Evolutionary conservation across 2,797 vertebrate species (phyloP).

Genomic region (Muraenolepis orangiensis): DNA sequence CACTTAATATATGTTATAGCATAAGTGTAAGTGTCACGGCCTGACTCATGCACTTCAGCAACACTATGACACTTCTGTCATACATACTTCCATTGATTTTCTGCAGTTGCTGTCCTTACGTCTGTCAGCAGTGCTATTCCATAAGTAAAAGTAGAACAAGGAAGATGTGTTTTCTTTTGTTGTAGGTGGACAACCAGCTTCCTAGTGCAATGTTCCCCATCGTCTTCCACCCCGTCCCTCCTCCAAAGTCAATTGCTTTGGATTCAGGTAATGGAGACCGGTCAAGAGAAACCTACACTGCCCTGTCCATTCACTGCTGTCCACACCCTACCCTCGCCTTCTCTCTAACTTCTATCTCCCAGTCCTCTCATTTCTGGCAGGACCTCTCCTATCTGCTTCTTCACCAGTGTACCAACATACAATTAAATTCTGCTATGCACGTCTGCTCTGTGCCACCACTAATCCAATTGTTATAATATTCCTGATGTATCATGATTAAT

Average conservation of each 20-base stretch:
- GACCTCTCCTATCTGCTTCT: background rate
- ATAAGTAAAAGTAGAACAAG: background rate
- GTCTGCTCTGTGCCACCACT: background rate
- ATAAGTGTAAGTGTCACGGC: too few relatives aligned
- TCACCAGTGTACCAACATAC: background rate
- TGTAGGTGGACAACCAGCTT: constrained; percentile 92
- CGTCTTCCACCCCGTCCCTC: constrained; percentile 92
- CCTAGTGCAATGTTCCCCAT: constrained; percentile 92
- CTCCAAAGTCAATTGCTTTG: constrained; percentile 91
- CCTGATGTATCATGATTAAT: background rate
- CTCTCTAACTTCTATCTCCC: background rate
- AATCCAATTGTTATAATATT: background rate
- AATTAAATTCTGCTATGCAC: background rate
- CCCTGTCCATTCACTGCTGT: background rate
- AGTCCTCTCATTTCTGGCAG: background rate
- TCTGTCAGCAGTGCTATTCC: background rate
- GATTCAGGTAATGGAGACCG: constrained; percentile 81
- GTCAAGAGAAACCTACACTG: background rate
- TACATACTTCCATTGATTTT: background rate
- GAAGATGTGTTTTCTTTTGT: constrained; percentile 16
- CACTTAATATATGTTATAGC: background rate
- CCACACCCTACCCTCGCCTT: background rate
- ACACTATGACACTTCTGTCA: too few relatives aligned
- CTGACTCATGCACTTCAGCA: too few relatives aligned
- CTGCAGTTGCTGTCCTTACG: background rate